These are phyloP conservation scores for Pseudomyrmex cubaensis DNA, from an alignment of 1,140 invertebrate species.

Conservation along the genomic window DNA sequence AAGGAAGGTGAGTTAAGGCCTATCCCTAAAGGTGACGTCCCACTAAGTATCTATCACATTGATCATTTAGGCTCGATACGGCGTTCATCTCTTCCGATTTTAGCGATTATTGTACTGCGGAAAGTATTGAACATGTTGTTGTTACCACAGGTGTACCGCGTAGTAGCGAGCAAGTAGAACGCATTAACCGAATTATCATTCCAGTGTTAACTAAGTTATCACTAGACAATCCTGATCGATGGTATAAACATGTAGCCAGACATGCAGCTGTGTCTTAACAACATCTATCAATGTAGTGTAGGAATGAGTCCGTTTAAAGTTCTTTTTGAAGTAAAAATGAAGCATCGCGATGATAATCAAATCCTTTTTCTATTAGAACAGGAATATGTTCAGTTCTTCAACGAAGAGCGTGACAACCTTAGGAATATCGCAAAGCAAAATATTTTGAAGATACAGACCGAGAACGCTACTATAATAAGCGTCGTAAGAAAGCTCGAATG, in stretches of 20 bases:
- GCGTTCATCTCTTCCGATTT: conserved; percentile 16
- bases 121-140: background rate
- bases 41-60: background rate
- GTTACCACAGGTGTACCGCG: conserved; percentile 1
- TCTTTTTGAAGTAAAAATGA: background rate
- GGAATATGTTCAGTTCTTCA: background rate
- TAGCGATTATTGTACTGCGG: background rate
- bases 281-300: background rate
- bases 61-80: background rate
- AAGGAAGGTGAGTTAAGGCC: background rate
- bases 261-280: conserved; percentile 47
- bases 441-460: conserved; percentile 11
- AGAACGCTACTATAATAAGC: no score
- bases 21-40: background rate
- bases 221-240: conserved; percentile 21
- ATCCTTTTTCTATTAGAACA: background rate
- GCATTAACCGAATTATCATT: conserved; percentile 16
- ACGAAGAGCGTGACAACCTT: background rate
- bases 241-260: conserved; percentile 29
- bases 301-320: background rate
- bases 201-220: conserved; percentile 20
- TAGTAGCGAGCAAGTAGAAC: conserved; percentile 13
- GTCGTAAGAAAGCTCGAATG: no score
- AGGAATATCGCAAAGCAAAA: background rate
- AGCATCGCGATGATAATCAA: background rate